These are phyloP conservation scores for Drosophila arawakana DNA, from an alignment of 1,140 invertebrate species.

Conservation along the genomic window DNA sequence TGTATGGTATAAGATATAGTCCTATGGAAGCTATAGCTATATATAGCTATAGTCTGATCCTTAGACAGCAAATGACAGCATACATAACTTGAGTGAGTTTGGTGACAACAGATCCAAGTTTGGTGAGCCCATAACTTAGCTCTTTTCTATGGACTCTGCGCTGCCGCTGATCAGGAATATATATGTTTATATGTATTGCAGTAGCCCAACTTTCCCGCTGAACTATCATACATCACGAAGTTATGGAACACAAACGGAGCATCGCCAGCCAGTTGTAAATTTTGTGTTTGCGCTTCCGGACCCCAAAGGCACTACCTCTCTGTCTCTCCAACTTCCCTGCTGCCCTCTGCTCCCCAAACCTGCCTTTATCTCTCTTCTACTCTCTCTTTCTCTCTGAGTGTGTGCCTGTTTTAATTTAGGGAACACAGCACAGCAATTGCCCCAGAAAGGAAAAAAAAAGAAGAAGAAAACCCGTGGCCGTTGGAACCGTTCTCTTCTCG, in stretches of 20 bases:
- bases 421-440: conserved; percentile 67
- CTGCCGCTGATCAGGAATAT: too few relatives aligned
- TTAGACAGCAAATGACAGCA: too few relatives aligned
- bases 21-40: too few relatives aligned
- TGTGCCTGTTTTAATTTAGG: conserved; percentile 72
- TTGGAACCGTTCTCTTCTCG: conserved; percentile 34
- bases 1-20: too few relatives aligned
- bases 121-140: too few relatives aligned
- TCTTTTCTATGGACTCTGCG: too few relatives aligned
- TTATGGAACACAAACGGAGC: conserved; percentile 2
- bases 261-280: conserved; percentile 72
- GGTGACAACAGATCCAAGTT: too few relatives aligned
- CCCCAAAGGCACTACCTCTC: conserved; percentile 26
- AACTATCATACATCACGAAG: too few relatives aligned
- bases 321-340: background rate
- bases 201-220: too few relatives aligned
- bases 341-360: background rate
- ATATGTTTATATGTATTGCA: too few relatives aligned
- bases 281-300: conserved; percentile 52
- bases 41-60: too few relatives aligned
- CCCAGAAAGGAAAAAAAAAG: conserved; percentile 38
- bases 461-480: conserved; percentile 29
- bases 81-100: too few relatives aligned
- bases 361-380: background rate
- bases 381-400: background rate